Base-by-base conservation (phyloP, 2,797 vertebrate genomes). In the Psittacula echo region DNA sequence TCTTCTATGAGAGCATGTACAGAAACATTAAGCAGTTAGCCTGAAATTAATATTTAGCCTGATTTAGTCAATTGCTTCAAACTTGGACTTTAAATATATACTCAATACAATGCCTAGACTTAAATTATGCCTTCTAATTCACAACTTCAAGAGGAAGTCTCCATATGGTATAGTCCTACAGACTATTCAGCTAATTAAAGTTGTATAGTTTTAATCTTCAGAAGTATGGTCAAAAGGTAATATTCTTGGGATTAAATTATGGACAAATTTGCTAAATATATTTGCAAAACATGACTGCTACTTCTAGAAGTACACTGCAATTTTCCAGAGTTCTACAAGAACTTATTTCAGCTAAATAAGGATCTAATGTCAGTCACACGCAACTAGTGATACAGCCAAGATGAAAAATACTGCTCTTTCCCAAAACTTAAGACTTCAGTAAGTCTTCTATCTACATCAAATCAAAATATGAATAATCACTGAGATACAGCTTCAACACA, bases 1-100 rank as follows among this genome's bases (percentile, higher is more conserved):
- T 48, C 20, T 87, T 79, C 48, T 47, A 68, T 23, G 58, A 91
- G 18, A 60, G 47, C 48, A 56, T 3, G 24, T 32, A 79, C 21
- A 72, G 70, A 94, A 81, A 78, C 54, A 75, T 41, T 72, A 90
- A 81, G 27, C 1, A 75, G 3, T 64, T 76, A 72, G 68, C 54
- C 21, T 84, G 70, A 88, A 92, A 85, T 61, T 34, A 84, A 21
- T 77, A 89, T 77, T 94, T 85, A 88, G 64, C 44, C 74, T 91
- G 27, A 88, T 58, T 67, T 54, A 80, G 90, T 44, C 12, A 93
- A 73, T 4, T 76, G 42, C 67, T 91, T 89, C 81, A 77, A 82
- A 90, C 7, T 74, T 29, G 41, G 32, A 70, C 64, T 87, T 88
- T 32, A 88, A 91, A 61, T 85, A 93, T 89, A 89, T 92, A 82